phyloP scores from a whole-genome alignment of 2,888 invertebrate genomes.

The Lathronympha strigana region DNA sequence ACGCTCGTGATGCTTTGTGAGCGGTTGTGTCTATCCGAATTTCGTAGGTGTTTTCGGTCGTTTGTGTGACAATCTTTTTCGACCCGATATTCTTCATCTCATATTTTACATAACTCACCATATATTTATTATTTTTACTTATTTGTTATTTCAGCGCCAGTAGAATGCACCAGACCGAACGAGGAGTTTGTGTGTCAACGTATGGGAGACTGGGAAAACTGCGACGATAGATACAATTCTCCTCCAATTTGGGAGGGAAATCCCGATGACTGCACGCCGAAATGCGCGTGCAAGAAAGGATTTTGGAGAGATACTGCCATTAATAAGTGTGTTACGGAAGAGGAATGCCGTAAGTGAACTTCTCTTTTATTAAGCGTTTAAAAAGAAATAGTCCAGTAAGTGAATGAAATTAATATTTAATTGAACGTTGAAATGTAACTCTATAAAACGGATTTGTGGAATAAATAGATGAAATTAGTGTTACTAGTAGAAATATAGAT shows the following conservation, averaged over 20 bases:
- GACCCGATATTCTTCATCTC: too few species aligned
- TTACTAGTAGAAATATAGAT: too few species aligned
- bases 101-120: neutral
- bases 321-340: slow-evolving; percentile 26
- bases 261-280: slow-evolving; percentile 28
- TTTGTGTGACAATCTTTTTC: too few species aligned
- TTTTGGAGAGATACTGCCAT: slow-evolving; percentile 19
- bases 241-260: slow-evolving; percentile 26
- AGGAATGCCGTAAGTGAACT: slow-evolving; percentile 37
- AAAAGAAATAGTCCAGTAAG: too few species aligned
- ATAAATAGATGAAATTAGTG: too few species aligned
- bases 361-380: neutral
- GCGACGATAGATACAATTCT: slow-evolving; percentile 28
- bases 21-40: too few species aligned
- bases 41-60: too few species aligned
- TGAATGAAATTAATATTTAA: too few species aligned
- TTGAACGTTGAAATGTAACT: too few species aligned
- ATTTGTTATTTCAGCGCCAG: slow-evolving; percentile 23
- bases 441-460: too few species aligned
- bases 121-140: neutral
- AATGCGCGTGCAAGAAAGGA: slow-evolving; percentile 35
- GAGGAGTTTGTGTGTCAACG: slow-evolving; percentile 32
- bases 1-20: too few species aligned
- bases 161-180: slow-evolving; percentile 38
- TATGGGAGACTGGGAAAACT: slow-evolving; percentile 24